Percentiles rank a stretch among this genome's conserved stretches.
Evolutionary conservation across 30 jellyfish, hydroid and myxozoan genomes (phyloP).

Genomic region (Mastigias papua): DNA sequence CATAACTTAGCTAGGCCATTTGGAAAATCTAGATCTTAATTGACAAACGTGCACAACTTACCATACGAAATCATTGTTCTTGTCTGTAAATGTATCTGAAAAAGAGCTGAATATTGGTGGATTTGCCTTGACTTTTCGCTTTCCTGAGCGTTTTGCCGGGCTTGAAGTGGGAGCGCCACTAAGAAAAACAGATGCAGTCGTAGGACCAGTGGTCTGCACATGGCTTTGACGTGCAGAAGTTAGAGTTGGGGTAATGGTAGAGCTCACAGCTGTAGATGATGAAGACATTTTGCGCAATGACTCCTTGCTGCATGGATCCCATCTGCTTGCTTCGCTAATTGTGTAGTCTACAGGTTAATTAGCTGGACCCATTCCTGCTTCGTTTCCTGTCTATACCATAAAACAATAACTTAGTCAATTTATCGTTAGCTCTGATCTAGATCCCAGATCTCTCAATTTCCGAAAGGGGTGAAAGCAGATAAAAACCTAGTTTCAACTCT

Average conservation of each 20-base stretch:
- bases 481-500: no score
- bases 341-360: background rate
- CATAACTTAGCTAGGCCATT: constrained; percentile 9
- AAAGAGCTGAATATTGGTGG: constrained; percentile 84
- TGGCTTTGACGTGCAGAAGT: constrained; percentile 27
- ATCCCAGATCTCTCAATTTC: background rate
- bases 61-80: constrained; percentile 95
- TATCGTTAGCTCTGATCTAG: background rate
- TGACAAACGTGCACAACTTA: constrained; percentile 47
- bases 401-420: background rate
- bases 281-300: constrained; percentile 15
- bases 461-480: no score
- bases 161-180: constrained; percentile 45
- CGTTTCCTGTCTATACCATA: background rate
- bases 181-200: constrained; percentile 44
- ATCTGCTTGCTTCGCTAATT: background rate
- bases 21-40: background rate
- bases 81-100: constrained; percentile 84
- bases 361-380: background rate
- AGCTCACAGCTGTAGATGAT: constrained; percentile 14
- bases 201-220: constrained; percentile 50
- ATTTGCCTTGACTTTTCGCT: constrained; percentile 76
- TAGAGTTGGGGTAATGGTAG: constrained; percentile 12
- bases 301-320: background rate
- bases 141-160: constrained; percentile 51